Base-by-base conservation (phyloP, 2,888 invertebrate genomes). In the Cetonia aurata region DNA sequence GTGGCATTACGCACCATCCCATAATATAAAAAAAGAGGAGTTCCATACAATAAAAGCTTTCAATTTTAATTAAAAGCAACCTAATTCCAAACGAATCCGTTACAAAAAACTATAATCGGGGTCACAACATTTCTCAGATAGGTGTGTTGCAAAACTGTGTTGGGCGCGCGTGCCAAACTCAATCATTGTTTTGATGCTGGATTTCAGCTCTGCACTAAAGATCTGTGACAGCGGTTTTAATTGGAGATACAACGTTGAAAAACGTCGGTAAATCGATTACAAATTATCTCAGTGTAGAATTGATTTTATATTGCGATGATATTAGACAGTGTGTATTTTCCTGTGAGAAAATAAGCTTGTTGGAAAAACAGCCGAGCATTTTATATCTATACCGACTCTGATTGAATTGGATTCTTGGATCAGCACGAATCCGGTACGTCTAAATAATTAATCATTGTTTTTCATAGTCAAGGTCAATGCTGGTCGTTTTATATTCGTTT, bases 401-500 rank as follows among this genome's bases (percentile, higher is more conserved):
- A 50, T 46, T 44, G 13, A 12, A 65, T 13, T 37, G 37, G 55
- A 50, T 50, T 19, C n/a, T 33, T 50, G 62, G 50, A 65, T 37
- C 37, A 50, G 33, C 33, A 15, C 50, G 17, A 37, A 25, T 50
- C 37, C 19, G 37, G 52, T 65, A 50, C 25, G 50, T 41, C 50
- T 50, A 37, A 65, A 65, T 50, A 65, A 65, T 65, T 50, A 65
- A 65, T 50, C 50, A 33, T 37, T 65, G 37, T 65, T 65, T 50
- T 65, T 60, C 46, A 25, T 13, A 65, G 50, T 50, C 50, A 50
- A 50, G 50, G 50, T 65, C 62, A 50, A 65, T 65, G 50, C 62
- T 31, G 31, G 46, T 31, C 46, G 46, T 25, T 46, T 25, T 2
- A 19, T 44, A 13, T 25, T 44, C 13, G n/a, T n/a, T n/a, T n/a